Percentiles rank a stretch among this genome's conserved stretches.
These are phyloP conservation scores for Syngnathus typhle DNA, from an alignment of 2,113 vertebrate species.

Conservation along the genomic window DNA sequence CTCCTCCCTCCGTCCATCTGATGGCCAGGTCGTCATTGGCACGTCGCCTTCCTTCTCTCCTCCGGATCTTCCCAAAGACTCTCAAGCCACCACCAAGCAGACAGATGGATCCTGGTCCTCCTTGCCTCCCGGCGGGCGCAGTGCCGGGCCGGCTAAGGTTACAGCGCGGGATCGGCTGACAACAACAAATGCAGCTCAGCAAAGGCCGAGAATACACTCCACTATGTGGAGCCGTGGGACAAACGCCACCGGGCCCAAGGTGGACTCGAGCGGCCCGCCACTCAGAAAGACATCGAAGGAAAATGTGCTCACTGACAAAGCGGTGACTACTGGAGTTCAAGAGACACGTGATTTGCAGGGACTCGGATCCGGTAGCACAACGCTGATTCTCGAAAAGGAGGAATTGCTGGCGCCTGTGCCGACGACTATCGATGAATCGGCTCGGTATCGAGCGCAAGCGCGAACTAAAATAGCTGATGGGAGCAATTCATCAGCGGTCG, in stretches of 20 bases:
- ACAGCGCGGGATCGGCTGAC: slow-evolving; percentile 22
- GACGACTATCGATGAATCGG: slow-evolving; percentile 35
- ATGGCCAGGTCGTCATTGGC: slow-evolving; percentile 47
- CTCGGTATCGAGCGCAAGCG: slow-evolving; percentile 42
- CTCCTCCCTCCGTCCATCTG: slow-evolving; percentile 27
- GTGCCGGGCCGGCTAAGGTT: slow-evolving; percentile 53
- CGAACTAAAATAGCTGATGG: slow-evolving; percentile 34
- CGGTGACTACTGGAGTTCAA: slow-evolving; percentile 2
- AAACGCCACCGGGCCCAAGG: slow-evolving; percentile 46
- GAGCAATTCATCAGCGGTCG: slow-evolving; percentile 1
- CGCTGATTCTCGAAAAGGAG: slow-evolving; percentile 16
- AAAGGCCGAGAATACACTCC: slow-evolving; percentile 23
- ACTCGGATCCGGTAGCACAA: slow-evolving; percentile 45
- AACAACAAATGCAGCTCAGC: slow-evolving; percentile 21
- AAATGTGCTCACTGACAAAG: slow-evolving; percentile 30
- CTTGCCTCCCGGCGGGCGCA: slow-evolving; percentile 46
- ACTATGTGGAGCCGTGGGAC: slow-evolving; percentile 29
- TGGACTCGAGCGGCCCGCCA: slow-evolving; percentile 47
- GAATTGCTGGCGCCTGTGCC: slow-evolving; percentile 17
- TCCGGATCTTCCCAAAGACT: slow-evolving; percentile 20
- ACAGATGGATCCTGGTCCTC: slow-evolving; percentile 36
- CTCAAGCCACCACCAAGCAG: slow-evolving; percentile 42
- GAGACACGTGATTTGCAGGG: slow-evolving; percentile 32
- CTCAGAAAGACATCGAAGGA: slow-evolving; percentile 22
- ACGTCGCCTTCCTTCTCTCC: slow-evolving; percentile 37